Percentiles rank a stretch among this genome's conserved stretches.
Conservation (phyloP, 2,797 vertebrate species). For the Dipus sagitta region DNA sequence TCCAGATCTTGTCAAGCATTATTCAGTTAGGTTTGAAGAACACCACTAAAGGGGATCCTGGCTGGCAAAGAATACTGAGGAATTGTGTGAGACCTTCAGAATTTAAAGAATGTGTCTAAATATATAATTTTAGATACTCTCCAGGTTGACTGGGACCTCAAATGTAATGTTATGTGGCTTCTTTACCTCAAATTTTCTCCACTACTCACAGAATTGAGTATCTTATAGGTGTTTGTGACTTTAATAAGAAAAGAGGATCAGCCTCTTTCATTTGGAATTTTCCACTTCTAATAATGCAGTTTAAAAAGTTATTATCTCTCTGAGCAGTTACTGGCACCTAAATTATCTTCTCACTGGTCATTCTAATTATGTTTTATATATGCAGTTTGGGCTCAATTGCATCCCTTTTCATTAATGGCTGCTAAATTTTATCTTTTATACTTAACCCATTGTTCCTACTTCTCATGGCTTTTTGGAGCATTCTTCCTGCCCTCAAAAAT, state of each 20-base stretch:
- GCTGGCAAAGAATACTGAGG: neutral
- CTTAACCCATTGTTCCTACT: slow-evolving; percentile 61
- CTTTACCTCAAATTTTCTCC: slow-evolving; percentile 17
- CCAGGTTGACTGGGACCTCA: neutral
- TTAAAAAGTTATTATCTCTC: slow-evolving; percentile 66
- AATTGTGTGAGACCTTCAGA: slow-evolving; percentile 60
- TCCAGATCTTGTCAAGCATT: slow-evolving; percentile 51
- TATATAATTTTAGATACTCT: slow-evolving; percentile 40
- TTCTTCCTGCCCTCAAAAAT: neutral
- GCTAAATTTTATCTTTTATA: slow-evolving; percentile 59
- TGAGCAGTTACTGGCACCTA: slow-evolving; percentile 33
- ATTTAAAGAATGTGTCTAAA: slow-evolving; percentile 58
- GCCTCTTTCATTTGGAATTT: slow-evolving; percentile 67
- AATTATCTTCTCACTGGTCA: slow-evolving; percentile 57
- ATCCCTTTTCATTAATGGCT: slow-evolving; percentile 63
- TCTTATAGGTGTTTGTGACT: slow-evolving; percentile 45
- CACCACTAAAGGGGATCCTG: neutral
- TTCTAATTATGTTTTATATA: slow-evolving; percentile 69
- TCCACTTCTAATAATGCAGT: slow-evolving; percentile 63
- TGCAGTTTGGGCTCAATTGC: slow-evolving; percentile 29
- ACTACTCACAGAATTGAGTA: slow-evolving; percentile 48
- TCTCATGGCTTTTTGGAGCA: slow-evolving; percentile 24
- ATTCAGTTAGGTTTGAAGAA: slow-evolving; percentile 56
- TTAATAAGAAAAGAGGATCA: neutral
- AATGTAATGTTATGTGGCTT: neutral